Base-by-base conservation (phyloP, 2,797 vertebrate genomes). In the Rhadinocentrus ornatus region DNA sequence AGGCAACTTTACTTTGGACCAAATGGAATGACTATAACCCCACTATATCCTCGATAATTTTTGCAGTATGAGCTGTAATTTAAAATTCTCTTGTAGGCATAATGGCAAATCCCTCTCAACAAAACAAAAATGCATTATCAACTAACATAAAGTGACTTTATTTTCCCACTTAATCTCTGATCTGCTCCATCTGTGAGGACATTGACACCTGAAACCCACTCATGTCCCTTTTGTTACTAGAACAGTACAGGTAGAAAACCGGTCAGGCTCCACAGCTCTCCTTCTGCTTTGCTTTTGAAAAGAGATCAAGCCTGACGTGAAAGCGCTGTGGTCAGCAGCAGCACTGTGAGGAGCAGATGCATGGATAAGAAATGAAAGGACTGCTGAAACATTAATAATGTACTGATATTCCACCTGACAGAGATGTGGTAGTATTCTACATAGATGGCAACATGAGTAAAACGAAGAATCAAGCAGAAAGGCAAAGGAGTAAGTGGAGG, bases 361-460 rank as follows among this genome's bases (percentile, higher is more conserved):
- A 75, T 31, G 74, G 76, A 85, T 60, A 50, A 75, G 69, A 67
- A 62, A 78, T 86, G 86, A 89, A 86, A 87, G 62, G 73, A 46
- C 61, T 7, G 48, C 61, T 61, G 73, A 77, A 32, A 86, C 83
- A 84, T 92, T 80, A 91, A 91, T 92, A 90, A 90, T 88, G 83
- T 80, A 90, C 65, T 6, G 89, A 88, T 79, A 90, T 91, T 92
- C 88, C 83, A 91, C 70, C 87, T 86, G 83, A 86, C 75, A 62
- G 65, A 37, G 32, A 62, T 62, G 44, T 48, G 62, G 55, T 34
- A 6, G 55, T 44, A 61, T 31, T 66, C 53, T 9, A 62, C 32
- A 39, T 66, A 70, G 46, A 62, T 4, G 26, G 20, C 54, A 66
- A 57, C 64, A 29, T 0, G 22, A 55, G 78, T 12, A 26, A 73